A percentile compares a stretch with the other conserved stretches of the same genome.
Evolutionary conservation across 2,113 vertebrate species (phyloP).

Genomic region (Nettapus auritus): DNA sequence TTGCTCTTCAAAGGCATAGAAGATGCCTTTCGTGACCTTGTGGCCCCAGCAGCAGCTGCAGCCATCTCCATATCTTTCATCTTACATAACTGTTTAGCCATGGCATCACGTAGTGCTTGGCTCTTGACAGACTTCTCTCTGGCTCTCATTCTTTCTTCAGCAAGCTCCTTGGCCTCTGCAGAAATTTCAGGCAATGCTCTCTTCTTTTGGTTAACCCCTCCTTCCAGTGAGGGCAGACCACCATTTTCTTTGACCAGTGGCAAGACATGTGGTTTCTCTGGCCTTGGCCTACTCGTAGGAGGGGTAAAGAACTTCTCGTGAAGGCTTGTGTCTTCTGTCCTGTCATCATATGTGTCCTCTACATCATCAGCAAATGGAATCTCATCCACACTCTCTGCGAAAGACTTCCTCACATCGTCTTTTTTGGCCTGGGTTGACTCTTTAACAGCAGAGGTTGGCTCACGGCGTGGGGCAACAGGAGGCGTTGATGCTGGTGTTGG

Average conservation of each 20-base stretch:
- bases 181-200: conserved; percentile 82
- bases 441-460: conserved; percentile 21
- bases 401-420: conserved; percentile 85
- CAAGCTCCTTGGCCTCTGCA: conserved; percentile 91
- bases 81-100: conserved; percentile 90
- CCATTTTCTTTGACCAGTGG: conserved; percentile 85
- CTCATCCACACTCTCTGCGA: conserved; percentile 94
- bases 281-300: conserved; percentile 80
- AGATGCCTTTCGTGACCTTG: conserved; percentile 66
- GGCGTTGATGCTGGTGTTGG: conserved; percentile 40
- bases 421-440: conserved; percentile 75
- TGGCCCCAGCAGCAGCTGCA: conserved; percentile 40
- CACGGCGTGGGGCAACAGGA: neutral
- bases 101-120: conserved; percentile 90
- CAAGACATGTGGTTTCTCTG: conserved; percentile 72
- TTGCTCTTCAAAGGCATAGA: conserved; percentile 73
- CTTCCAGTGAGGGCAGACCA: conserved; percentile 76
- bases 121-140: conserved; percentile 96
- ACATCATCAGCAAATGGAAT: conserved; percentile 97
- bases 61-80: conserved; percentile 89
- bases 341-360: conserved; percentile 91
- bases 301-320: conserved; percentile 88
- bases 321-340: conserved; percentile 83
- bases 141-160: conserved; percentile 92
- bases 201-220: conserved; percentile 51